Evolutionary conservation across 1,140 invertebrate genomes (phyloP), one percentile per base, ranked within the genome.

Genomic region (Drosophila quadrilineata): DNA sequence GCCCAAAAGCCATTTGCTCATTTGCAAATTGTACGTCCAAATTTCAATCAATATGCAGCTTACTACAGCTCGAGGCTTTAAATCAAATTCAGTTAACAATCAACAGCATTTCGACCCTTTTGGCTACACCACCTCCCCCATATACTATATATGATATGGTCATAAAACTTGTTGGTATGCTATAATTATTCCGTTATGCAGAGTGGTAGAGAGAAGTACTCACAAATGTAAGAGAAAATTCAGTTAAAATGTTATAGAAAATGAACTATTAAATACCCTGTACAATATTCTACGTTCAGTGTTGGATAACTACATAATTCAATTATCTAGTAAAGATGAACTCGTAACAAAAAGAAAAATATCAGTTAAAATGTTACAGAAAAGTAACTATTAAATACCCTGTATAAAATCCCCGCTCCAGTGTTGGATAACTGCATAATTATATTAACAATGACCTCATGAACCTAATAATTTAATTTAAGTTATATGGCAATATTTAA

Each of bases 41-140:
- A 68, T 68, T 63, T 63, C 59, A 68, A 68, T 68, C 65, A 63
- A 68, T 68, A 68, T 68, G 65, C 65, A 63, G 33, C 40, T 53
- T 46, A 28, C 14, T 31, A n/a, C n/a, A 21, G 28, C 54, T 21
- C 8, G 16, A 45, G 63, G 57, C 60, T 40, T 70, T 67, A 70
- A 70, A 72, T 72, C 60, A 70, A 70, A 70, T 72, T 72, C 29
- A 45, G 57, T 36, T 29, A 22, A 14, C 26, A 43, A n/a, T 5
- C 21, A 9, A 8, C 19, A 6, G 16, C 6, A 6, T 10, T 12
- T 1, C n/a, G 5, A 22, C 24, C 3, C 3, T 17, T 10, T 17
- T 35, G 31, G 10, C 31, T 9, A 1, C 36, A 6, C 9, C 16
- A 17, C n/a, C 17, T 21, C n/a, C n/a, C n/a, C n/a, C n/a, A n/a